Percentiles rank a stretch among this genome's conserved stretches.
These are phyloP conservation scores for Caracal caracal DNA, from an alignment of 2,113 vertebrate genomes.

Conservation along the genomic window DNA sequence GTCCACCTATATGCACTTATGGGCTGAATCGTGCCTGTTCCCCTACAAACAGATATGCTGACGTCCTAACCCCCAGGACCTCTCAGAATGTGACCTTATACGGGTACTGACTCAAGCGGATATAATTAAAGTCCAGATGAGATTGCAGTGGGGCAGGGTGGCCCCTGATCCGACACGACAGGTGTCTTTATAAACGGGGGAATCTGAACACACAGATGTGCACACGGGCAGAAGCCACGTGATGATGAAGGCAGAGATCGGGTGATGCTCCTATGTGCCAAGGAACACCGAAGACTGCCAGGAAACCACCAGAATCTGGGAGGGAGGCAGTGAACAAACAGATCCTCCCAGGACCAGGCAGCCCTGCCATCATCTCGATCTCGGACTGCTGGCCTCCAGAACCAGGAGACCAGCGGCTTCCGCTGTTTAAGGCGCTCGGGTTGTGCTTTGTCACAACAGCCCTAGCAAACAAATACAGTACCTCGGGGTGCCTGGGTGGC, in stretches of 20 bases:
- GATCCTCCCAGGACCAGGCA: neutral
- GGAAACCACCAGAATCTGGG: neutral
- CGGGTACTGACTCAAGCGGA: neutral
- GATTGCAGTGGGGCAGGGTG: neutral
- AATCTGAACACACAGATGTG: neutral
- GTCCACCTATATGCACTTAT: neutral
- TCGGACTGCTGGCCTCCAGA: neutral
- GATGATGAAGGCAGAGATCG: neutral
- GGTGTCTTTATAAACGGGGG: neutral
- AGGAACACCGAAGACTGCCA: rapidly evolving
- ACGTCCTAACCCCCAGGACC: neutral
- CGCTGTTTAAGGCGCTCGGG: neutral
- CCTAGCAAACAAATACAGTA: rapidly evolving
- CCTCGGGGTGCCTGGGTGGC: neutral
- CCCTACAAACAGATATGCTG: rapidly evolving
- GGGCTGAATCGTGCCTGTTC: neutral
- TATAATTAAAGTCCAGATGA: neutral
- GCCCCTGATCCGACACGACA: rapidly evolving
- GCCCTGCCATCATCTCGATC: rapidly evolving
- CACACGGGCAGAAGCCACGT: rapidly evolving
- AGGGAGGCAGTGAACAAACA: too few species aligned
- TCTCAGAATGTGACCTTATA: neutral
- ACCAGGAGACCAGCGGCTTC: rapidly evolving
- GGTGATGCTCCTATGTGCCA: neutral
- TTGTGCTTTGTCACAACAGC: neutral